Evolutionary conservation across 1,140 invertebrate genomes (phyloP).

Genomic region (Chelonus insularis): DNA sequence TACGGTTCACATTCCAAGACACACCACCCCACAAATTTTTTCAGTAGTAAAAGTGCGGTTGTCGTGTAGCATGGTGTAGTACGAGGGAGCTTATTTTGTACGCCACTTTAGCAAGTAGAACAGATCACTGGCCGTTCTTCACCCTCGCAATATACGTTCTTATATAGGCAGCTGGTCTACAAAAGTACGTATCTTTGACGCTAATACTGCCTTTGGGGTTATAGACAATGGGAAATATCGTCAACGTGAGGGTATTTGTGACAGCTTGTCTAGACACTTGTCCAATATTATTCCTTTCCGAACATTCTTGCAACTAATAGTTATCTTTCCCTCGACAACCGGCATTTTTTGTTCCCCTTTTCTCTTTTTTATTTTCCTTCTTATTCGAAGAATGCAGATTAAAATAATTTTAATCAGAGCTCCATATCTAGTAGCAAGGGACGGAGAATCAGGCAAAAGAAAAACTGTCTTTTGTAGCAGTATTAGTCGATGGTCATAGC

Average conservation of each 20-base stretch:
- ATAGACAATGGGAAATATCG: conserved; percentile 12
- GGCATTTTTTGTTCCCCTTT: background rate
- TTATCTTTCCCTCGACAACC: background rate
- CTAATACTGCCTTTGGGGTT: background rate
- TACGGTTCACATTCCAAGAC: conserved; percentile 25
- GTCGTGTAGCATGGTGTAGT: conserved; percentile 26
- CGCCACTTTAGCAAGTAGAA: conserved; percentile 41
- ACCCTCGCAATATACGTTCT: conserved; percentile 39
- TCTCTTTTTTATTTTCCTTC: background rate
- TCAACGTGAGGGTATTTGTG: conserved; percentile 12
- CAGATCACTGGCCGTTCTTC: conserved; percentile 45
- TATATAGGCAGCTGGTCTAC: conserved; percentile 32
- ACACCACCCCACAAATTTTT: background rate
- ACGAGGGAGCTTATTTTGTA: conserved; percentile 44
- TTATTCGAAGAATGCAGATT: too few species aligned
- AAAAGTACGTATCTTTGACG: background rate
- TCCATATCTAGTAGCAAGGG: too few species aligned
- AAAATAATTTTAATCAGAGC: too few species aligned
- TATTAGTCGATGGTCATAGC: too few species aligned
- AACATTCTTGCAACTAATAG: background rate
- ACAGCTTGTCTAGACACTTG: background rate
- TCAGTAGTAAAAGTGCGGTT: conserved; percentile 1
- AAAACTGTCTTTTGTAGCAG: too few species aligned
- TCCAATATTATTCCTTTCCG: background rate
- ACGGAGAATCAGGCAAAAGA: too few species aligned